Evolutionary conservation across 2,797 vertebrate genomes (phyloP).

Genomic region (Urocyon cinereoargenteus): DNA sequence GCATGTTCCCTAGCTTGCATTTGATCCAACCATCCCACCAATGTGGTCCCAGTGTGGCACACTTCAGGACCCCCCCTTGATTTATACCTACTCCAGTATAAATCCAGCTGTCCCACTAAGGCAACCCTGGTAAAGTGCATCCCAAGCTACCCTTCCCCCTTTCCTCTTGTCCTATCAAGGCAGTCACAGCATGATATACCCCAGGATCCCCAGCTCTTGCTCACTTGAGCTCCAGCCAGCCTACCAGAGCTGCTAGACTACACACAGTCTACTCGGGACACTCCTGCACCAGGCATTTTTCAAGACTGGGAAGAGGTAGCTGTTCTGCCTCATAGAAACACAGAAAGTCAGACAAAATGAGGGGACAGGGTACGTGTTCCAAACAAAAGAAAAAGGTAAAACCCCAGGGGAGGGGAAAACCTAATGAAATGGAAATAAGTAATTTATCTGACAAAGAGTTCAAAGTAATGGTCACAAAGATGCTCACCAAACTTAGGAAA

Average conservation of each 20-base stretch:
- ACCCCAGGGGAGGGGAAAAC: neutral
- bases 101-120: neutral
- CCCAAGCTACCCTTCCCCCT: neutral
- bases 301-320: neutral
- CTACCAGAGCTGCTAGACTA: neutral
- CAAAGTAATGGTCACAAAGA: neutral
- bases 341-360: neutral
- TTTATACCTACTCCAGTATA: neutral
- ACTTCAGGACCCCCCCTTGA: neutral
- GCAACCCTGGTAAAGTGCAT: neutral
- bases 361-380: neutral
- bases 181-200: neutral
- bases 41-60: neutral
- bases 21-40: neutral
- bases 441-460: neutral
- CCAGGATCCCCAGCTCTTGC: neutral
- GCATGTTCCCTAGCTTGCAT: neutral
- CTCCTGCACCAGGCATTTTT: neutral
- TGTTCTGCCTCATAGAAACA: neutral
- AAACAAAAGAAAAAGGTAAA: neutral
- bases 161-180: neutral
- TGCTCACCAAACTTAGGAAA: neutral
- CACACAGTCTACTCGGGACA: neutral
- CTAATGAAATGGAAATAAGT: neutral
- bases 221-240: neutral